Conservation (phyloP, 2,797 vertebrate genomes). For the Dermochelys coriacea region DNA sequence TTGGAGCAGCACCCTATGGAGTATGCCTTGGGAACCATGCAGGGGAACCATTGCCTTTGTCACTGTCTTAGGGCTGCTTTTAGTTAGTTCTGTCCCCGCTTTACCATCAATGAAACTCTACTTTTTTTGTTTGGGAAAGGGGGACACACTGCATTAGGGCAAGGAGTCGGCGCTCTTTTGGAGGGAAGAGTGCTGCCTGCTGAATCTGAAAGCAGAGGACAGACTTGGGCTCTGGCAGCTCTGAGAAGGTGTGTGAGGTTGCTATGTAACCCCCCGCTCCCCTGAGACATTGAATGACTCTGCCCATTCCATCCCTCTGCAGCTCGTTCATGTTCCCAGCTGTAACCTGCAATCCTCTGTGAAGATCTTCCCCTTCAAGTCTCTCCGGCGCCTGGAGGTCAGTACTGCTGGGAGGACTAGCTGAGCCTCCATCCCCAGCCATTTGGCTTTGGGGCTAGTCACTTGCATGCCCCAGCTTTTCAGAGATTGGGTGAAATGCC, state of each 20-base stretch:
- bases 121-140: not conserved
- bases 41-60: not conserved
- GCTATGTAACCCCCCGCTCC: no score
- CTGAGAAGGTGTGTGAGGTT: not conserved
- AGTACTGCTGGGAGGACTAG: conserved; percentile 16
- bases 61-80: not conserved
- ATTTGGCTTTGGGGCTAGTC: not conserved
- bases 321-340: conserved; percentile 90
- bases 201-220: not conserved
- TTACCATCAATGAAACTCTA: not conserved
- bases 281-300: not conserved
- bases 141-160: not conserved
- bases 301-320: conserved; percentile 32
- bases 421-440: not conserved
- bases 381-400: conserved; percentile 92
- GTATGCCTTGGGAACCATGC: not conserved
- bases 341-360: conserved; percentile 85
- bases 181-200: not conserved
- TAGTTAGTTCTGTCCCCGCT: not conserved
- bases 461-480: not conserved
- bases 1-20: not conserved
- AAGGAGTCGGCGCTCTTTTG: accelerated
- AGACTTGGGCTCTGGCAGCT: not conserved
- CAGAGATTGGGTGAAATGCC: not conserved
- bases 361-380: conserved; percentile 97